Percentiles rank a stretch among this genome's conserved stretches.
Conservation (phyloP, 1,140 invertebrate species). For the Plectrocnemia conspersa region DNA sequence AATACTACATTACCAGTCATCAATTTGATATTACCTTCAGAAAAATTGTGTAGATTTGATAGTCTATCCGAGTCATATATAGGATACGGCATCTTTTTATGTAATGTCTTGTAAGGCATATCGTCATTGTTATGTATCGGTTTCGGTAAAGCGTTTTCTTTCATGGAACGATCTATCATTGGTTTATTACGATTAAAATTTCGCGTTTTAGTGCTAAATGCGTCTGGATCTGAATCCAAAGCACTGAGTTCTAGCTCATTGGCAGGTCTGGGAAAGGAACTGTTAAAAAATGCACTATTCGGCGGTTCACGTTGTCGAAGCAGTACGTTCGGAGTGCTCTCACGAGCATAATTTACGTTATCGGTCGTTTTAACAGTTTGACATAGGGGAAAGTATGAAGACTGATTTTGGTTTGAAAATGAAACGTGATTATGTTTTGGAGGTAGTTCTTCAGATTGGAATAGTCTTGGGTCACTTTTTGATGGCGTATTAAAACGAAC, state of each 20-base stretch:
- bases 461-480: background rate
- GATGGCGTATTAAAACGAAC: constrained; percentile 7
- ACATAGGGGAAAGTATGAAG: too few relatives aligned
- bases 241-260: constrained; percentile 1
- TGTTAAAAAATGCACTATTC: too few relatives aligned
- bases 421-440: background rate
- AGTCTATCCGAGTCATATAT: background rate
- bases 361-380: too few relatives aligned
- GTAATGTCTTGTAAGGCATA: background rate
- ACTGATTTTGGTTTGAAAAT: background rate
- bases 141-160: too few relatives aligned
- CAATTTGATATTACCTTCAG: background rate
- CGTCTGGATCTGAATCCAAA: background rate
- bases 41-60: background rate
- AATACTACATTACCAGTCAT: background rate
- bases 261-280: too few relatives aligned
- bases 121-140: too few relatives aligned
- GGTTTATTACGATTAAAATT: background rate
- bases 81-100: background rate
- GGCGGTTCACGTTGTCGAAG: background rate
- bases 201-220: background rate
- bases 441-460: background rate
- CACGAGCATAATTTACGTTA: background rate
- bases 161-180: background rate
- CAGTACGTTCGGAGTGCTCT: background rate